Base-by-base conservation (phyloP, 1,140 invertebrate genomes). In the Lineus longissimus region DNA sequence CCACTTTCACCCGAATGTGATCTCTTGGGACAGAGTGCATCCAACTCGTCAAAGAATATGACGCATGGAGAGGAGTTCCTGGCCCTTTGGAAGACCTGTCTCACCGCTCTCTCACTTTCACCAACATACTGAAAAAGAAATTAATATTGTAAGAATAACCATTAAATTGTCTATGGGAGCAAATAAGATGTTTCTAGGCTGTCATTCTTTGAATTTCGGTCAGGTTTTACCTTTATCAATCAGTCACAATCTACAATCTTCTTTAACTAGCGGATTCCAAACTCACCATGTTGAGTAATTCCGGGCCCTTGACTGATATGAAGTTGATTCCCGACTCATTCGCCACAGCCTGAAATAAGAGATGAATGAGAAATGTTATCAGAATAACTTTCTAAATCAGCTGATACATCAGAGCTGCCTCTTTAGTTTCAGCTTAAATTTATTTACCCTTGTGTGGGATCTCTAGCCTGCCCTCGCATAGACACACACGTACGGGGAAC, bases 31-130 rank as follows among this genome's bases (percentile, higher is more conserved):
- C 95, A 98, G 23, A 99, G 78, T 0, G 97, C 92, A 82, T 99
- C 97, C 66, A 99, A 87, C 83, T 99, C 97, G 80, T 99, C 97
- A 81, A 99, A 99, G 83, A 99, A 99, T 76, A 99, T 98, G 15
- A 99, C 94, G 82, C 97, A 99, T 0, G 97, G 97, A 0, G 93
- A 86, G 0, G 95, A 97, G 81, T 97, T 96, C 47, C 91, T 82
- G 0, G 96, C 97, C 67, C 95, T 85, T 75, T 93, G 88, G 78
- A 99, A 99, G 73, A 95, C 93, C 25, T 94, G 89, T 40, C 97
- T 84, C 0, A 99, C 94, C 2, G 94, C 94, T 73, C 92, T 86
- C 82, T 99, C 97, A 85, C 95, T 98, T 82, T 99, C 97, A 66
- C 97, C 97, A 33, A 99, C 94, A 83, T 99, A 99, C 93, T 94